Conservation (phyloP, 2,113 vertebrate species). For the Australoheros scitulus region DNA sequence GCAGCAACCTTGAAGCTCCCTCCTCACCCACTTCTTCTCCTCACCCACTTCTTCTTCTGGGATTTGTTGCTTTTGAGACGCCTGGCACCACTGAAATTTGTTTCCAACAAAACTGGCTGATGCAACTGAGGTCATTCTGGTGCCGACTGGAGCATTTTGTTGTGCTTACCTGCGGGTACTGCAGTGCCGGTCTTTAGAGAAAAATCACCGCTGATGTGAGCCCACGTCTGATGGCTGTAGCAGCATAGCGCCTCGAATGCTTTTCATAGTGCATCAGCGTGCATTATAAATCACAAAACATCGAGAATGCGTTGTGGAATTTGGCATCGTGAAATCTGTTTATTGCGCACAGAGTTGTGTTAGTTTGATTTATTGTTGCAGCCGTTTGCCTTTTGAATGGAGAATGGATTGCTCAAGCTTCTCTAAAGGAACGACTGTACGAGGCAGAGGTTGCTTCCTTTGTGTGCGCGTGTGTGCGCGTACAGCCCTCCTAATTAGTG, state of each 20-base stretch:
- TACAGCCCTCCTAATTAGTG: slow-evolving; percentile 65
- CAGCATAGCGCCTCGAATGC: not conserved
- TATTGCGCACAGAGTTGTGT: slow-evolving; percentile 7
- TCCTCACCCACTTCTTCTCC: slow-evolving; percentile 34
- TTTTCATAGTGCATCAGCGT: not conserved
- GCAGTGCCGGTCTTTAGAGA: not conserved
- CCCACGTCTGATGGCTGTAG: slow-evolving; percentile 18
- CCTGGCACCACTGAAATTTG: slow-evolving; percentile 39
- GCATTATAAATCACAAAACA: slow-evolving; percentile 12
- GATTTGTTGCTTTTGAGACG: slow-evolving; percentile 61
- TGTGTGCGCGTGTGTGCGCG: not conserved
- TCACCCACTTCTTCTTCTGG: slow-evolving; percentile 49
- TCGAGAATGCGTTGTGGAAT: not conserved
- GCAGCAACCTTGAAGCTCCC: slow-evolving; percentile 59
- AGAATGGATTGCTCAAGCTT: slow-evolving; percentile 10
- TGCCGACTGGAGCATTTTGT: slow-evolving; percentile 46
- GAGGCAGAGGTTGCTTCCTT: slow-evolving; percentile 47
- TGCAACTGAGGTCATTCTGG: slow-evolving; percentile 48
- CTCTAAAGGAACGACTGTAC: slow-evolving; percentile 33
- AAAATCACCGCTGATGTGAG: slow-evolving; percentile 13
- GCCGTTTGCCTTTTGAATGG: slow-evolving; percentile 32
- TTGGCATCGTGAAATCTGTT: slow-evolving; percentile 17
- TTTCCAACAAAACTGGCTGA: slow-evolving; percentile 41
- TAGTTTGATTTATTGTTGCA: slow-evolving; percentile 43
- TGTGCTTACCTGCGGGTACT: slow-evolving; percentile 48